phyloP scores from a whole-genome alignment of 2,888 invertebrate species.

The Microplitis manilae region DNA sequence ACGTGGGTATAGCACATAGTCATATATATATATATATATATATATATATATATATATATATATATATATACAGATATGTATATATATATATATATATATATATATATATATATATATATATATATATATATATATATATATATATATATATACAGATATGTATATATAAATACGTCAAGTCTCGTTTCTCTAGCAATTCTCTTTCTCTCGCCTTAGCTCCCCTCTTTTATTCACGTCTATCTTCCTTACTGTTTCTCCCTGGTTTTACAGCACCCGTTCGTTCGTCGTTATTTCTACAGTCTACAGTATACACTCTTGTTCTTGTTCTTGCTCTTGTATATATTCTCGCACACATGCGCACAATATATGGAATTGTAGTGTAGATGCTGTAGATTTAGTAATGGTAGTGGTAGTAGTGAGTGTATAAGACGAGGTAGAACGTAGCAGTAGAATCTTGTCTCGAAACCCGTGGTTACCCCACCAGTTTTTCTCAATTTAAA shows the following conservation, averaged over 20 bases:
- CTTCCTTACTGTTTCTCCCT: constrained; percentile 45
- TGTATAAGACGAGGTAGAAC: constrained; percentile 48
- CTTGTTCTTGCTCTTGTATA: constrained; percentile 18
- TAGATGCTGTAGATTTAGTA: constrained; percentile 27
- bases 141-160: constrained; percentile 28
- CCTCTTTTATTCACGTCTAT: constrained; percentile 45
- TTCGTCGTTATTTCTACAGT: constrained; percentile 14
- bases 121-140: constrained; percentile 37
- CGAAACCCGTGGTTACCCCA: constrained; percentile 47
- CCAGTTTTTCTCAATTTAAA: constrained; percentile 66
- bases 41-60: too few relatives aligned
- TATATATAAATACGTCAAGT: constrained; percentile 28
- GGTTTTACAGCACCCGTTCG: constrained; percentile 26
- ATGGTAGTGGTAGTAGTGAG: neutral
- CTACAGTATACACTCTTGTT: neutral
- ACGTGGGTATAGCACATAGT: constrained; percentile 42
- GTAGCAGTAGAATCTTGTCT: constrained; percentile 55
- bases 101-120: constrained; percentile 39
- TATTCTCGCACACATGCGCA: constrained; percentile 20
- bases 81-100: constrained; percentile 38
- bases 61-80: too few relatives aligned
- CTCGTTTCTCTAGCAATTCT: constrained; percentile 46
- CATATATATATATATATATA: constrained; percentile 36
- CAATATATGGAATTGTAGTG: constrained; percentile 23
- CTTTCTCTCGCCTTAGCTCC: constrained; percentile 44